Evolutionary conservation across 2,888 invertebrate genomes (phyloP).

Genomic region (Ramazzottius varieornatus): DNA sequence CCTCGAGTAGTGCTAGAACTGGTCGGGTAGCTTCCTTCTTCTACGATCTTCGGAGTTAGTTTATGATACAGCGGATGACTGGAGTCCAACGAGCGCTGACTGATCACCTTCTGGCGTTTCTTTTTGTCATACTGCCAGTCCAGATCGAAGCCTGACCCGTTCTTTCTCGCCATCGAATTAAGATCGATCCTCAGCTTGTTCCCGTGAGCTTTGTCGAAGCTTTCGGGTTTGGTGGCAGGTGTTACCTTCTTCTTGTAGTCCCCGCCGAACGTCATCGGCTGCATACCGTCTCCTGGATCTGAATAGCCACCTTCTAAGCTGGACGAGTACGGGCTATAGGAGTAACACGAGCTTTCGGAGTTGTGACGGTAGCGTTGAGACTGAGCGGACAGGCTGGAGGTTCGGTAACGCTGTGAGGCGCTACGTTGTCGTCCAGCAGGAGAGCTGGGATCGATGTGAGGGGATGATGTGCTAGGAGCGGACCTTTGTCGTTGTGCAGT

Average conservation of each 20-base stretch:
- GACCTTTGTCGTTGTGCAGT: background rate
- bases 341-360: background rate
- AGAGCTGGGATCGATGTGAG: too few relatives aligned
- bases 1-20: too few relatives aligned
- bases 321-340: background rate
- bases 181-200: background rate
- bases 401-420: background rate
- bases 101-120: background rate
- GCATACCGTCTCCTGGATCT: background rate
- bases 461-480: background rate
- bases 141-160: background rate
- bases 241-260: background rate
- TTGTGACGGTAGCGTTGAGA: background rate
- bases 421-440: too few relatives aligned
- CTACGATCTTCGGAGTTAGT: background rate
- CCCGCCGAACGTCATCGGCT: background rate
- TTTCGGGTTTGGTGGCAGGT: too few relatives aligned
- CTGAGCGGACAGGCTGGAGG: background rate
- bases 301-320: background rate
- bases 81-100: background rate
- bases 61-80: background rate
- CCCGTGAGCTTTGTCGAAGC: background rate
- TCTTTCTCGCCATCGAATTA: background rate
- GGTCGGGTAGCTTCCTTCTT: background rate
- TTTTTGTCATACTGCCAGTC: conserved; percentile 2